Evolutionary conservation across 1,140 invertebrate genomes (phyloP).

Genomic region (Notospermus geniculatus): DNA sequence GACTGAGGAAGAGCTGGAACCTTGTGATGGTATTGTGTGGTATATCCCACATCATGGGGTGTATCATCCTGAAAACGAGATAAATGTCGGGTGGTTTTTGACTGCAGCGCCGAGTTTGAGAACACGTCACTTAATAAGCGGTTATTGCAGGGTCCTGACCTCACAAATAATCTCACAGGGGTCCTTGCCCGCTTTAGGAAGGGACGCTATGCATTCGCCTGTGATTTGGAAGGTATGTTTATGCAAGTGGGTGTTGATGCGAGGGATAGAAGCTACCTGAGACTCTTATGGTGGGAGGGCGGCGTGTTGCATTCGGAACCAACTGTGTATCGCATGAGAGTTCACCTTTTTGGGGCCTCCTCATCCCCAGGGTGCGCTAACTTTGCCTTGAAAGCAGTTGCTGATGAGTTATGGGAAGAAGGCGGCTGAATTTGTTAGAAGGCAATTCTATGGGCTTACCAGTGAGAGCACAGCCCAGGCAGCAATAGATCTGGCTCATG

Average conservation of each 20-base stretch:
- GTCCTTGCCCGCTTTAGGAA: slow-evolving; percentile 20
- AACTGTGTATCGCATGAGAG: slow-evolving; percentile 22
- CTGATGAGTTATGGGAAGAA: slow-evolving; percentile 1
- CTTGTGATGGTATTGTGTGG: slow-evolving; percentile 9
- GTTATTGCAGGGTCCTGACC: slow-evolving; percentile 33
- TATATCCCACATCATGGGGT: slow-evolving; percentile 27
- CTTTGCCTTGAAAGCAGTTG: slow-evolving; percentile 18
- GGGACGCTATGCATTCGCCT: neutral
- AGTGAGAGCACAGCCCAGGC: slow-evolving; percentile 14
- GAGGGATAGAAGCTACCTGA: slow-evolving; percentile 13
- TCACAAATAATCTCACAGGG: slow-evolving; percentile 36
- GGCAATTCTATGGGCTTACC: slow-evolving; percentile 24
- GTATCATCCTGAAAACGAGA: slow-evolving; percentile 17
- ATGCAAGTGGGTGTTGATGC: slow-evolving; percentile 10
- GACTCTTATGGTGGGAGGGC: slow-evolving; percentile 14
- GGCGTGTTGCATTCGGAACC: slow-evolving; percentile 5
- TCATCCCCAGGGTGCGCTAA: slow-evolving; percentile 30
- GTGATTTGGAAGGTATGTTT: slow-evolving; percentile 21
- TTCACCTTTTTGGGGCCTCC: slow-evolving; percentile 26
- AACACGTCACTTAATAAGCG: slow-evolving; percentile 28
- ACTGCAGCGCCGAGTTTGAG: neutral
- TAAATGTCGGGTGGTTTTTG: slow-evolving; percentile 10
- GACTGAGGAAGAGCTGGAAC: neutral
- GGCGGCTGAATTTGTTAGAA: slow-evolving; percentile 15
- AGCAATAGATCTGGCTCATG: slow-evolving; percentile 6